A percentile compares a stretch with the other conserved stretches of the same genome.
Conservation (phyloP, 1,140 invertebrate species). For the Lepidurus couesii region DNA sequence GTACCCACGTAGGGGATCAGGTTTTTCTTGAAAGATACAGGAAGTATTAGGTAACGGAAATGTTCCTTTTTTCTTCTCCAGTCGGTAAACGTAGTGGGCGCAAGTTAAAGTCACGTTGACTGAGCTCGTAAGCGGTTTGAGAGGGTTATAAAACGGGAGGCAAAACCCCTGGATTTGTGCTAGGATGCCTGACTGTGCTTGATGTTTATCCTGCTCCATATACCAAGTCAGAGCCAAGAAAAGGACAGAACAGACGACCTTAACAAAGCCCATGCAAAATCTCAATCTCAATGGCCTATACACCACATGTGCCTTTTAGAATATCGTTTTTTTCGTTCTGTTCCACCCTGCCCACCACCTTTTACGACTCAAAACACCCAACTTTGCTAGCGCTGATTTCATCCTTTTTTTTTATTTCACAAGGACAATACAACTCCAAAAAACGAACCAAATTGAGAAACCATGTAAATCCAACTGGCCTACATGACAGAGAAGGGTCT, state of each 20-base stretch:
- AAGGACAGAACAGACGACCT: constrained; percentile 12
- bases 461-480: no score
- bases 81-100: background rate
- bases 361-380: no score
- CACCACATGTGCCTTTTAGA: background rate
- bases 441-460: no score
- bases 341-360: background rate
- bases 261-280: background rate
- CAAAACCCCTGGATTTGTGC: background rate
- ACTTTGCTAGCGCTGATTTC: no score
- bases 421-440: no score
- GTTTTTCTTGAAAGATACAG: background rate
- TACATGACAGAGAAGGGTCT: no score
- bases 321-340: background rate
- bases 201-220: constrained; percentile 4
- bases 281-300: background rate
- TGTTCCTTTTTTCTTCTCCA: background rate
- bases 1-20: background rate
- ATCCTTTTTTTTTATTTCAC: no score
- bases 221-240: background rate
- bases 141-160: constrained; percentile 7
- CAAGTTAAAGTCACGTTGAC: constrained; percentile 14
- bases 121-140: constrained; percentile 1
- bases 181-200: constrained; percentile 12
- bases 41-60: background rate